Percentiles rank a stretch among this genome's conserved stretches.
phyloP scores from a whole-genome alignment of 2,113 vertebrate species.

The Otus sunia region DNA sequence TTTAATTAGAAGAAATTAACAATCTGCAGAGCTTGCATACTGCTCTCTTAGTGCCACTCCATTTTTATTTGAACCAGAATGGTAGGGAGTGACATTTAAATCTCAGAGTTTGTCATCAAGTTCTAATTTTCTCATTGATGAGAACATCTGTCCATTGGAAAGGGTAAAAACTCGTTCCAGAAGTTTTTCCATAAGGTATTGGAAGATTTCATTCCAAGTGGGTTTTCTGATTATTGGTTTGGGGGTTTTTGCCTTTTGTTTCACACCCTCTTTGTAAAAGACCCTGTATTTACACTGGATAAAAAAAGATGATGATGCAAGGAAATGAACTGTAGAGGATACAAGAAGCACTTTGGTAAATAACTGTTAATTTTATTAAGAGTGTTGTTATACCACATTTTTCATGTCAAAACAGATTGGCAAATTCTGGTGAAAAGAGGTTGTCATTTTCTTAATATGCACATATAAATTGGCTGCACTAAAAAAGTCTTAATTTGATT shows the following conservation, averaged over 20 bases:
- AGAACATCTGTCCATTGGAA: slow-evolving; percentile 23
- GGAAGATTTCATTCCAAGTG: neutral
- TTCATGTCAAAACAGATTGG: neutral
- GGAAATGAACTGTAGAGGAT: neutral
- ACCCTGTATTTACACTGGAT: neutral
- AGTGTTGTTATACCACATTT: neutral
- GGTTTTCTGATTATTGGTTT: neutral
- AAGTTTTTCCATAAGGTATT: neutral
- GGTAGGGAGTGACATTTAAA: slow-evolving; percentile 31
- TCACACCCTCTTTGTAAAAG: neutral
- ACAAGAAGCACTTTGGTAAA: neutral
- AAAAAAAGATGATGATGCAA: neutral
- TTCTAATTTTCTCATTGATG: slow-evolving; percentile 7
- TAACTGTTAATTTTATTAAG: neutral
- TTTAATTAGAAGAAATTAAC: neutral
- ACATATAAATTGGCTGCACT: neutral
- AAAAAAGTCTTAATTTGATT: neutral
- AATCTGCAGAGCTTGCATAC: neutral
- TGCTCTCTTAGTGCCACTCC: neutral
- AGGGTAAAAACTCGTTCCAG: neutral
- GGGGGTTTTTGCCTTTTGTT: neutral
- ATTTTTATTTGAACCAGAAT: neutral
- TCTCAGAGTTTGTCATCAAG: slow-evolving; percentile 4
- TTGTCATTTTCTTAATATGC: neutral
- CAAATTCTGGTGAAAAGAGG: neutral